Percentiles rank a stretch among this genome's conserved stretches.
Evolutionary conservation across 2,888 invertebrate genomes (phyloP).

Genomic region (Bombylius major): DNA sequence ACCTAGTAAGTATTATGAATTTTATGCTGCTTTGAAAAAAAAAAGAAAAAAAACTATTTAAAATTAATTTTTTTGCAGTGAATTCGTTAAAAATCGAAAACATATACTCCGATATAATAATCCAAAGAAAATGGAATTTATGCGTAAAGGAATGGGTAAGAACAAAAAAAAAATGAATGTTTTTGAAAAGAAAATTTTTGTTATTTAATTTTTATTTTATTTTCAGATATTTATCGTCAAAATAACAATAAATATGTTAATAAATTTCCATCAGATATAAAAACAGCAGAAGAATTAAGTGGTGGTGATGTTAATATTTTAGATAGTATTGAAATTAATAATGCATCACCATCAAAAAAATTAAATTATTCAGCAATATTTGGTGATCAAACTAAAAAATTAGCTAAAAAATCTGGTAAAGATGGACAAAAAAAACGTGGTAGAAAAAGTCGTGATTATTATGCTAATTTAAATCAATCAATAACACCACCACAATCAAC

Average conservation of each 20-base stretch:
- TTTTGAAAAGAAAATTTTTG: neutral
- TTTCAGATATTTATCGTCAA: constrained; percentile 45
- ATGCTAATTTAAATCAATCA: too few species aligned
- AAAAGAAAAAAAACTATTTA: neutral
- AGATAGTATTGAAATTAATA: constrained; percentile 38
- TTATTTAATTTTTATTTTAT: neutral
- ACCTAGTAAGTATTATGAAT: constrained; percentile 52
- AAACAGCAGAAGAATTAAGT: constrained; percentile 57
- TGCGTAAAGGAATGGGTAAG: constrained; percentile 70
- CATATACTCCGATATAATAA: constrained; percentile 67
- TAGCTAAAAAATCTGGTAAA: constrained; percentile 13
- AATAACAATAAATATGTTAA: constrained; percentile 54
- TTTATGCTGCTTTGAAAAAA: neutral
- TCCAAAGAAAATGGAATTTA: constrained; percentile 64
- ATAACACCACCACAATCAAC: constrained; percentile 20
- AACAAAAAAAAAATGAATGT: neutral
- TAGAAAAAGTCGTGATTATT: neutral
- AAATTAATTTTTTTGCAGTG: constrained; percentile 46
- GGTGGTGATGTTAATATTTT: constrained; percentile 60
- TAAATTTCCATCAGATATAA: constrained; percentile 67
- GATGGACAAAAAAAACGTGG: constrained; percentile 5
- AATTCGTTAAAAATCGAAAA: constrained; percentile 59
- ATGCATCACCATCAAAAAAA: constrained; percentile 37
- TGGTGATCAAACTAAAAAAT: constrained; percentile 24
- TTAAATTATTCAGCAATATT: constrained; percentile 38